Base-by-base conservation (phyloP, 2,888 invertebrate genomes). In the Tachina grossa region DNA sequence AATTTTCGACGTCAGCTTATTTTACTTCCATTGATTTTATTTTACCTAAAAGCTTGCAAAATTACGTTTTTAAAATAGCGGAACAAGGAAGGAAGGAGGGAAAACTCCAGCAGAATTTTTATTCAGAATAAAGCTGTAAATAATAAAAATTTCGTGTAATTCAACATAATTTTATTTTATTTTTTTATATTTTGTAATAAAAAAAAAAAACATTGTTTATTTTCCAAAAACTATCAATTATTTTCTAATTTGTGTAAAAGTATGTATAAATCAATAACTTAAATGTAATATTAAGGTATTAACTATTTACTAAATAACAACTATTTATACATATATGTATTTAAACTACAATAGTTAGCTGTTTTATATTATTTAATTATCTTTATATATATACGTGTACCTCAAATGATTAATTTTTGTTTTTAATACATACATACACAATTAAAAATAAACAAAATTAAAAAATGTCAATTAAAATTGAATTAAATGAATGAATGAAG, bases 261-360 rank as follows among this genome's bases (percentile, higher is more conserved):
- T 31, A 65, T 19, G 14, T 77, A 43, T 77, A 78, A 78, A 83
- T 78, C 66, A 66, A 74, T 66, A 78, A 78, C 83, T 83, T 83
- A 83, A 83, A 72, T 65, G 39, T 59, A 83, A 45, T 71, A 45
- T 49, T 71, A 83, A 31, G 49, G 57, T 59, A 74, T 83, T 71
- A 43, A 74, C 59, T 83, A 83, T 83, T 77, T 8, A 77, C 72
- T 78, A 72, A 41, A 77, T 83, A 83, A 83, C 83, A 51, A 72
- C 72, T 66, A 53, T 51, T 59, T 74, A 41, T 66, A 31, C 31
- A 31, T 31, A 31, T 31, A 31, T 31, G 31, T 31, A 66, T 74
- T 57, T 74, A 59, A 31, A 59, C 72, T 74, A 31, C 31, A 31
- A 31, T 31, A 74, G 3, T 66, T 65, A n/a, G n/a, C n/a, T 53